Evolutionary conservation across 64 coral and sea anemone species (phyloP).

Genomic region (Astreopora myriophthalma): DNA sequence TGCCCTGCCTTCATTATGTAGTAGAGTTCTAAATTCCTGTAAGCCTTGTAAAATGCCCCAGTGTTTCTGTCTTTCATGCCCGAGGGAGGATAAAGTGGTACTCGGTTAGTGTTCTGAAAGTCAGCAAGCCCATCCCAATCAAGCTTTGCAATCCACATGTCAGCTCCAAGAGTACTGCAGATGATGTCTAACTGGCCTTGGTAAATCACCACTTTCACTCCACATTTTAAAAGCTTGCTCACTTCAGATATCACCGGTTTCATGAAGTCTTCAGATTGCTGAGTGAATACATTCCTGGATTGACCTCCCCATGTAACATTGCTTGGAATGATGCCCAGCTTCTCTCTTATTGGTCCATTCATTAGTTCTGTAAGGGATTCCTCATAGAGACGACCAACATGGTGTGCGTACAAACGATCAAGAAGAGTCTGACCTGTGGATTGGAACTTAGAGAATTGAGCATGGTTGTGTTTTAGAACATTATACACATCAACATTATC

Average conservation of each 20-base stretch:
- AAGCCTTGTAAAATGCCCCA: slow-evolving; percentile 88
- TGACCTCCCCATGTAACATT: slow-evolving; percentile 90
- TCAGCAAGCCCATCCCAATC: slow-evolving; percentile 74
- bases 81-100: slow-evolving; percentile 84
- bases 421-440: slow-evolving; percentile 28
- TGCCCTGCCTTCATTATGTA: slow-evolving; percentile 93
- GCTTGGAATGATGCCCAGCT: slow-evolving; percentile 87
- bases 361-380: slow-evolving; percentile 78
- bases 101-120: slow-evolving; percentile 44
- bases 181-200: slow-evolving; percentile 97
- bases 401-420: slow-evolving; percentile 61
- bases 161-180: slow-evolving; percentile 82
- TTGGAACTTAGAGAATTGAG: slow-evolving; percentile 14
- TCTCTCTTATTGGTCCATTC: slow-evolving; percentile 96
- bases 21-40: slow-evolving; percentile 82
- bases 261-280: slow-evolving; percentile 91
- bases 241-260: slow-evolving; percentile 86
- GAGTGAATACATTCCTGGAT: slow-evolving; percentile 68
- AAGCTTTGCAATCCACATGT: slow-evolving; percentile 82
- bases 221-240: slow-evolving; percentile 70
- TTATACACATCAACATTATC: slow-evolving; percentile 97
- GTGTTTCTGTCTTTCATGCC: slow-evolving; percentile 74
- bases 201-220: slow-evolving; percentile 85
- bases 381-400: slow-evolving; percentile 70
- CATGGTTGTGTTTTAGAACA: slow-evolving; percentile 79